Evolutionary conservation across 2,888 invertebrate genomes (phyloP), one percentile per base, ranked within the genome.

Genomic region (Cryptophagus acutangulus): DNA sequence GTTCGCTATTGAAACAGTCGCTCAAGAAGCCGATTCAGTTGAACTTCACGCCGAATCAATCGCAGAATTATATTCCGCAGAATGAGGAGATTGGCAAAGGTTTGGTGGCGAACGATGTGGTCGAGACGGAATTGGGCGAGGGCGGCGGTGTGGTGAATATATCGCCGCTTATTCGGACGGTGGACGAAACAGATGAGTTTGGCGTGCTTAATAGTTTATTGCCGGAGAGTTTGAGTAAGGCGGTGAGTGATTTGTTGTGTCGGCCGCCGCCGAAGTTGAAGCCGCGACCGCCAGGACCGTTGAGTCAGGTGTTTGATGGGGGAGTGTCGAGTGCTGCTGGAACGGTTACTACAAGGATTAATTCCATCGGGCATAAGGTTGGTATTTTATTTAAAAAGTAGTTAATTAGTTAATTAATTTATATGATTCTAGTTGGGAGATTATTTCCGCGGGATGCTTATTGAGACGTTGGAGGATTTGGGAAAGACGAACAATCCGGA

Each of bases 371-470:
- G 8, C 66, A 69, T 41, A 64, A 62, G 55, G 70, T 69, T 55
- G 26, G 6, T 14, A 3, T 5, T 38, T 13, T 16, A 10, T 30
- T n/a, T 15, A 18, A 8, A 9, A 31, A 37, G 2, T 26, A 30
- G 9, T 15, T 18, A 35, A 8, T 4, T 28, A 18, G 39, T 38
- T 15, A 3, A 25, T 37, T 20, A 38, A 45, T 33, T 46, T 28
- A n/a, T 28, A 12, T n/a, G 13, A 6, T 44, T 53, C 43, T 62
- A 84, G 82, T 66, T 84, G 51, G 72, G 77, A 16, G 82, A 84
- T 51, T 81, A 79, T 64, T 84, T 87, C 65, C 78, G 84, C 28
- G 74, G 75, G 1, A 73, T 84, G 35, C 67, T 88, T 41, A 78
- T 82, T 56, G 85, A 86, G 40, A 76, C 81, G 0, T 55, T 84